phyloP scores from a whole-genome alignment of 1,140 invertebrate species.

The Drosophila nannoptera region DNA sequence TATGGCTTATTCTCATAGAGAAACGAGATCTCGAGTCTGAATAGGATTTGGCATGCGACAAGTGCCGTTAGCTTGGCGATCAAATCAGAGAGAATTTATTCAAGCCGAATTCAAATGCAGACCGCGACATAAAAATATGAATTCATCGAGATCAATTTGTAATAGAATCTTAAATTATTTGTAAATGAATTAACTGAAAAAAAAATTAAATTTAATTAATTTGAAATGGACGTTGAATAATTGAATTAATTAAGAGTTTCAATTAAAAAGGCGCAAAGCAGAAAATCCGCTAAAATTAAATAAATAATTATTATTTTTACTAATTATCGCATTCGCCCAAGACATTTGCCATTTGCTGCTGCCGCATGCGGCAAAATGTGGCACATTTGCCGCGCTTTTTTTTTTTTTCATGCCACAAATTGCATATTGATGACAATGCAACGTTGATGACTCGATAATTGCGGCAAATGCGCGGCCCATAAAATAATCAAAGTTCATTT shows the following conservation, averaged over 20 bases:
- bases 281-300: neutral
- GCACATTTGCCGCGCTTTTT: conserved; percentile 48
- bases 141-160: neutral
- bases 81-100: neutral
- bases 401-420: conserved; percentile 53
- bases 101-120: neutral
- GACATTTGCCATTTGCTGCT: conserved; percentile 1
- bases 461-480: conserved; percentile 74
- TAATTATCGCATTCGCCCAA: neutral
- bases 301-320: neutral
- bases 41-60: conserved; percentile 2
- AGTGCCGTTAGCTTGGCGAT: conserved; percentile 2
- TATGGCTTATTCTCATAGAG: neutral
- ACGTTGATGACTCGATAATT: conserved; percentile 77
- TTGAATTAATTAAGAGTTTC: neutral
- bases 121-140: neutral
- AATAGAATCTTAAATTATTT: neutral
- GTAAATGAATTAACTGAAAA: too few species aligned
- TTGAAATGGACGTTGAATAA: neutral
- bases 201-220: too few species aligned
- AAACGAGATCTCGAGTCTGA: neutral
- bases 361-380: conserved; percentile 18
- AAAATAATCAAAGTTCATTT: conserved; percentile 77
- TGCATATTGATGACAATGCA: conserved; percentile 73
- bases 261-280: too few species aligned